Conservation (phyloP, 2,888 invertebrate species). For the Idaea straminata region DNA sequence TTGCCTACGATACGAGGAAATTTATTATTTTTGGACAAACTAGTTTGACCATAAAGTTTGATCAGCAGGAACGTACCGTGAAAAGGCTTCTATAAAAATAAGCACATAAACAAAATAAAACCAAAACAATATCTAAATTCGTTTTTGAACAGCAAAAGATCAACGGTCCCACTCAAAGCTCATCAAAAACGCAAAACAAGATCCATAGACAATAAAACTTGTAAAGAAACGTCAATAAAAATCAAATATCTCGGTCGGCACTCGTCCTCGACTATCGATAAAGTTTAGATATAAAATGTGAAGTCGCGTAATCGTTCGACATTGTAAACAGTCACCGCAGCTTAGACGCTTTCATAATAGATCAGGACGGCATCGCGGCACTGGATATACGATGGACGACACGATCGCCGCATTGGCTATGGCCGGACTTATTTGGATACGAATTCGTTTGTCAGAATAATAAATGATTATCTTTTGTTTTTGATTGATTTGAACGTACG, state of each 20-base stretch:
- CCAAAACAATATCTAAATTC: background rate
- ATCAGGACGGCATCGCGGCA: background rate
- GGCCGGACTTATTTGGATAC: background rate
- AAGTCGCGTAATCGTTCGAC: background rate
- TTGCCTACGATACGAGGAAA: no score
- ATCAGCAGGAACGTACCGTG: no score
- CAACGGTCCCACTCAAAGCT: background rate
- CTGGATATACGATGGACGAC: background rate
- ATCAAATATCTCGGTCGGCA: background rate
- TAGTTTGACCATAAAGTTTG: no score
- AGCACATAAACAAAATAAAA: background rate
- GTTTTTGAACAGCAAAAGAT: background rate
- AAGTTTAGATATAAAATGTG: background rate
- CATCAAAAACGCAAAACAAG: background rate
- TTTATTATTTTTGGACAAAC: no score
- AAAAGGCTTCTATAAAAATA: no score
- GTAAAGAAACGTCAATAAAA: background rate
- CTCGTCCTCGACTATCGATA: constrained; percentile 1
- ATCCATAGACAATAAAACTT: background rate
- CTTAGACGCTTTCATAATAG: background rate
- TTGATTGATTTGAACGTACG: no score
- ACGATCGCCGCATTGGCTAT: background rate
- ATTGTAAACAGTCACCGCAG: background rate
- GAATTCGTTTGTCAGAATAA: no score
- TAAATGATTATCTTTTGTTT: no score